Evolutionary conservation across 2,797 vertebrate species (phyloP).

Genomic region (Labeo calbasu): DNA sequence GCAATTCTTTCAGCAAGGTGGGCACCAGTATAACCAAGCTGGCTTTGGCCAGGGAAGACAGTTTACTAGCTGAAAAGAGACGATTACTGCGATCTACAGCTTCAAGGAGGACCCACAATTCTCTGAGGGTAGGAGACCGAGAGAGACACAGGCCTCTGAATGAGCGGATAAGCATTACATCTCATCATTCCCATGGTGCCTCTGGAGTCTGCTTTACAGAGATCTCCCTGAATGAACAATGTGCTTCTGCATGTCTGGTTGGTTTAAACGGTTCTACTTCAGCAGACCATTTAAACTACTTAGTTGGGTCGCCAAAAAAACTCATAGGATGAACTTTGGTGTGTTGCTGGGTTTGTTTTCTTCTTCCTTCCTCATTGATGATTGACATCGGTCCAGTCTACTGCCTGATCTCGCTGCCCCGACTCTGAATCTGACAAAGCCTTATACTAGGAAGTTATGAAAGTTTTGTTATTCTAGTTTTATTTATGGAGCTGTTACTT

Average conservation of each 20-base stretch:
- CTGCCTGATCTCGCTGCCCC: constrained; percentile 36
- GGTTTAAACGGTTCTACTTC: constrained; percentile 28
- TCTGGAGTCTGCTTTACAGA: constrained; percentile 23
- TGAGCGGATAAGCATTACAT: constrained; percentile 14
- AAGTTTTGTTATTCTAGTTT: constrained; percentile 38
- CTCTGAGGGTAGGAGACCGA: constrained; percentile 9
- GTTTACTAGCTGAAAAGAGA: constrained; percentile 88
- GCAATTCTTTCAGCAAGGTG: constrained; percentile 97
- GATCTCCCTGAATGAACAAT: constrained; percentile 30
- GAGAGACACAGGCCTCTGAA: constrained; percentile 29
- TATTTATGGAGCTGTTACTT: constrained; percentile 37
- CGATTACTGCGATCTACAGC: neutral
- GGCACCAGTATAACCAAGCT: constrained; percentile 93
- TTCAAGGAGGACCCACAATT: constrained; percentile 17
- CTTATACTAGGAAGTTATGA: constrained; percentile 37
- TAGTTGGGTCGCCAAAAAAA: constrained; percentile 6
- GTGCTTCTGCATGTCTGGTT: constrained; percentile 38
- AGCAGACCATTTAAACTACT: constrained; percentile 21
- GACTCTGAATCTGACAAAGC: constrained; percentile 35
- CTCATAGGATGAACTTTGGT: constrained; percentile 22
- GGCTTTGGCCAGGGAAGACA: constrained; percentile 94
- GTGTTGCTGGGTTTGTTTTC: constrained; percentile 15
- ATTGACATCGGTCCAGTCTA: constrained; percentile 23
- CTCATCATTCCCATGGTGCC: constrained; percentile 25
- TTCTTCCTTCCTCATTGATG: constrained; percentile 15